A percentile compares a stretch with the other conserved stretches of the same genome.
Evolutionary conservation across 2,888 invertebrate species (phyloP).

Genomic region (Heliconius ismenius): DNA sequence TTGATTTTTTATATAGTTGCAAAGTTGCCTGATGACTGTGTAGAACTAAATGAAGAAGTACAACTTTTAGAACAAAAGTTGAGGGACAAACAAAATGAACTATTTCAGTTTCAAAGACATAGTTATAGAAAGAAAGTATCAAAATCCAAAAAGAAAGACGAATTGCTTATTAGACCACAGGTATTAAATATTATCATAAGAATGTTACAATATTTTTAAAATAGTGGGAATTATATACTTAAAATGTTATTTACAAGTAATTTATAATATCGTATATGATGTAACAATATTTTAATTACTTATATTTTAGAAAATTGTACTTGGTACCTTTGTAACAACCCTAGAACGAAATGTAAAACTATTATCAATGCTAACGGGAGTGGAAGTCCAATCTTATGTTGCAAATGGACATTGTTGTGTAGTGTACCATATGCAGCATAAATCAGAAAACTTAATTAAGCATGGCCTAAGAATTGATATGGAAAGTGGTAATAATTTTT

Average conservation of each 20-base stretch:
- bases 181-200: slow-evolving; percentile 47
- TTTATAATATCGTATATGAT: not conserved
- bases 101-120: slow-evolving; percentile 64
- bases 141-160: slow-evolving; percentile 51
- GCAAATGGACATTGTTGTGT: slow-evolving; percentile 64
- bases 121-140: slow-evolving; percentile 53
- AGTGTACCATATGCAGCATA: slow-evolving; percentile 68
- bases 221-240: not conserved
- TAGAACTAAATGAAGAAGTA: slow-evolving; percentile 62
- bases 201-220: not conserved
- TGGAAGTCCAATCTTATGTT: slow-evolving; percentile 68
- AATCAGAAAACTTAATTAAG: slow-evolving; percentile 53
- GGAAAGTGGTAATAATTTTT: slow-evolving; percentile 53
- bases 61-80: slow-evolving; percentile 57
- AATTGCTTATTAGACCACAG: slow-evolving; percentile 60
- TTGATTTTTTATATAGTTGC: slow-evolving; percentile 43
- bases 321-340: slow-evolving; percentile 56
- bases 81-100: slow-evolving; percentile 59
- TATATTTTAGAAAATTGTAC: slow-evolving; percentile 59
- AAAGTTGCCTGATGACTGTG: slow-evolving; percentile 55
- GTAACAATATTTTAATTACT: not conserved
- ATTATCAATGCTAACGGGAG: slow-evolving; percentile 63
- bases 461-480: slow-evolving; percentile 69
- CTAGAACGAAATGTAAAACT: slow-evolving; percentile 57
- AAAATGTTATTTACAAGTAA: not conserved